Percentiles rank a stretch among this genome's conserved stretches.
phyloP scores from a whole-genome alignment of 2,797 vertebrate species.

The Zalophus californianus region DNA sequence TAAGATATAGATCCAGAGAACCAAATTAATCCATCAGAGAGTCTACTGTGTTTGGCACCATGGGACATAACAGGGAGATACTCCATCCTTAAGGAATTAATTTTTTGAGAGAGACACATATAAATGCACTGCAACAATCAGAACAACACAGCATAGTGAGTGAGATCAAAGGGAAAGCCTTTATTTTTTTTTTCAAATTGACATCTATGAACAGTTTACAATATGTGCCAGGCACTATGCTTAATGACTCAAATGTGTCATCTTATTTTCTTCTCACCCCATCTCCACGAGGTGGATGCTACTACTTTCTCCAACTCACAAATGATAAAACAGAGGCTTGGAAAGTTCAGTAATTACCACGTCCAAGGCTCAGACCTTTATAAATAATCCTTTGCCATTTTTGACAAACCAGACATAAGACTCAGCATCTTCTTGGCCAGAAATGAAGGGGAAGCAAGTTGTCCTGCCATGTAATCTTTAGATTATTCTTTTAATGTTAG shows the following conservation, averaged over 20 bases:
- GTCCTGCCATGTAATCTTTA: not conserved
- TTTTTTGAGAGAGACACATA: not conserved
- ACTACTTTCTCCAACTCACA: not conserved
- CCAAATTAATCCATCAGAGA: not conserved
- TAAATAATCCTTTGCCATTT: not conserved
- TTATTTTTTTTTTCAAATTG: not conserved
- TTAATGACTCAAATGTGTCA: not conserved
- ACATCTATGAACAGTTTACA: slow-evolving; percentile 5
- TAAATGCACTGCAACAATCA: not conserved
- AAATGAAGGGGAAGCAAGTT: not conserved
- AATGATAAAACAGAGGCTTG: not conserved
- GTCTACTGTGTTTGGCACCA: not conserved
- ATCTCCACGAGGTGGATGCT: not conserved
- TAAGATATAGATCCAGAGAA: not conserved
- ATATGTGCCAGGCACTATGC: not conserved
- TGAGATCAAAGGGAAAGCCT: not conserved
- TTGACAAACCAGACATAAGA: not conserved
- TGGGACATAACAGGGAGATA: not conserved
- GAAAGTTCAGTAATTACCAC: not conserved
- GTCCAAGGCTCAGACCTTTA: not conserved
- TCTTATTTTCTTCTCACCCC: not conserved
- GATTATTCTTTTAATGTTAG: not conserved
- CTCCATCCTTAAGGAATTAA: not conserved
- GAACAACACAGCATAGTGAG: not conserved
- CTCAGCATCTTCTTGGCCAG: not conserved